Conservation (phyloP, 1,140 invertebrate species). For the Gonatopus flavifemur region DNA sequence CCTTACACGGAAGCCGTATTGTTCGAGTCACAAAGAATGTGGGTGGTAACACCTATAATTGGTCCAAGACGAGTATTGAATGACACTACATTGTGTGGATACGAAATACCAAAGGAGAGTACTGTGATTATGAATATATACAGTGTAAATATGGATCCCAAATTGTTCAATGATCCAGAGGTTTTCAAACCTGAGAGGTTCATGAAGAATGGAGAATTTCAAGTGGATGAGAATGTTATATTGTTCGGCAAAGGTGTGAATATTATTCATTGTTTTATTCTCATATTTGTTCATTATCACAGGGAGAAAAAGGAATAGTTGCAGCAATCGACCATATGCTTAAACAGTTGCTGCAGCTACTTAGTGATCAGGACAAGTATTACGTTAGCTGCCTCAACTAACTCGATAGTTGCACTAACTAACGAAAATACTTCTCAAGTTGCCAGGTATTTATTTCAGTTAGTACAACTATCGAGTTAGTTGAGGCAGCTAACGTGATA, state of each 20-base stretch:
- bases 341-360: too few relatives aligned
- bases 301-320: neutral
- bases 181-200: constrained; percentile 75
- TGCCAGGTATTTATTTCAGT: too few relatives aligned
- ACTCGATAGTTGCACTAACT: too few relatives aligned
- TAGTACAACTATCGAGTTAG: too few relatives aligned
- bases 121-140: constrained; percentile 66
- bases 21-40: constrained; percentile 66
- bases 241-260: constrained; percentile 70
- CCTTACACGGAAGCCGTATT: constrained; percentile 68
- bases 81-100: constrained; percentile 64
- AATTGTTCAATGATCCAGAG: constrained; percentile 68
- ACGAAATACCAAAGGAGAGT: constrained; percentile 68
- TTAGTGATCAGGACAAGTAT: too few relatives aligned
- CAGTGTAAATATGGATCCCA: constrained; percentile 65
- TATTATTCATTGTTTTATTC: constrained; percentile 2
- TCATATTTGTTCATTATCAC: neutral
- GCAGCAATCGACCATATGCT: too few relatives aligned
- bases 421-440: too few relatives aligned
- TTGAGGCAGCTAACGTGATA: too few relatives aligned
- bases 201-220: constrained; percentile 49
- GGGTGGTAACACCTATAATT: constrained; percentile 65
- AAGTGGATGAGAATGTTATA: constrained; percentile 60
- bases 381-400: too few relatives aligned
- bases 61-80: constrained; percentile 68